Conservation (phyloP, 2,888 invertebrate species). For the Trachelus troglodyta region DNA sequence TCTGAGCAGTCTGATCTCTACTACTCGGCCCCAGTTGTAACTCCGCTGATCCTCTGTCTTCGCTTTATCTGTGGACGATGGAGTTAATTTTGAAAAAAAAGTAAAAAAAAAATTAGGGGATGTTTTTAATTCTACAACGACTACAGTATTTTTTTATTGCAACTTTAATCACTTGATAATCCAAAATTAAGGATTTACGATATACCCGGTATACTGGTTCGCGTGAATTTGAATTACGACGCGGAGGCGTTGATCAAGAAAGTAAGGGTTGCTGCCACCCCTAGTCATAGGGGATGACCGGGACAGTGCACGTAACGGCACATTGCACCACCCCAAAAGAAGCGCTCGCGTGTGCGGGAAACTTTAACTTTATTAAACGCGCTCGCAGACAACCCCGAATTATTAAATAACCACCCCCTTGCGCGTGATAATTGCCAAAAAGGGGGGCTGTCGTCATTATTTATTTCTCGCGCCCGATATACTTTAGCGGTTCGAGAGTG, state of each 20-base stretch:
- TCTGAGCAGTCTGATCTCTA: conserved; percentile 50
- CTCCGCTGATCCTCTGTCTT: conserved; percentile 22
- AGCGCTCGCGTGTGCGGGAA: conserved; percentile 30
- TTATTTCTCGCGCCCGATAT: conserved; percentile 16
- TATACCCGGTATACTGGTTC: no score
- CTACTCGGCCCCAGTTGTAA: no score
- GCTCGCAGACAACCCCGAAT: conserved; percentile 29
- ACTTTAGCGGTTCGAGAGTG: not conserved
- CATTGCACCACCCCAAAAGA: conserved; percentile 26
- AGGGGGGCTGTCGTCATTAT: conserved; percentile 18
- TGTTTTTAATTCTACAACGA: no score
- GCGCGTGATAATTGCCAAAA: conserved; percentile 21
- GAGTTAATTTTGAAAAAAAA: no score
- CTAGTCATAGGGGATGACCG: not conserved
- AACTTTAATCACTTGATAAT: no score
- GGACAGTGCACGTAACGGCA: conserved; percentile 7
- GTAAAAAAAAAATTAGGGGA: no score
- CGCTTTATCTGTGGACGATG: conserved; percentile 42
- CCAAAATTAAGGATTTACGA: no score
- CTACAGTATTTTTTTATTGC: no score
- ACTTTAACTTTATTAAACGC: conserved; percentile 35
- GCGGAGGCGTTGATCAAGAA: conserved; percentile 5
- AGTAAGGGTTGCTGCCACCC: conserved; percentile 3
- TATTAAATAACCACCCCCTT: conserved; percentile 28
- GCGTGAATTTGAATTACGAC: not conserved